Evolutionary conservation across 2,888 invertebrate species (phyloP), one percentile per base, ranked within the genome.

Genomic region (Eristalis tenax): DNA sequence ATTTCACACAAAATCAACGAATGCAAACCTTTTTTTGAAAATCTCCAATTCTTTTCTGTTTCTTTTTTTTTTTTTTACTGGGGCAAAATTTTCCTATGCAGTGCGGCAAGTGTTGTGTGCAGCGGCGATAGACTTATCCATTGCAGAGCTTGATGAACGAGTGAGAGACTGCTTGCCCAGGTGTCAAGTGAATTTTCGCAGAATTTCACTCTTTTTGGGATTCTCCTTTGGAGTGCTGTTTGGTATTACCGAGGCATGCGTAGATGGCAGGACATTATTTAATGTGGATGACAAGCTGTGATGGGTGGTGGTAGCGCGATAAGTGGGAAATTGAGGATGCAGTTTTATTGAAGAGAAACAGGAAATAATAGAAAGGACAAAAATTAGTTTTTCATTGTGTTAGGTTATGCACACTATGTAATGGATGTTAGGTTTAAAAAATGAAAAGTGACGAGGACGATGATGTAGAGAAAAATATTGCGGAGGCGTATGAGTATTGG

Each of bases 61-160:
- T 78, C 4, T 43, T 22, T 74, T 26, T 5, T 22, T 26, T n/a
- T 56, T 18, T 22, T 32, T 32, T 32, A 1, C 10, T 32, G 8
- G 8, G 32, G 10, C 1, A 13, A 38, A 38, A 32, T 13, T 65
- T 66, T 35, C 38, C 73, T 86, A 78, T 78, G 65, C 61, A 82
- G 57, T 65, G 43, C 75, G 83, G 70, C 70, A 68, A 68, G 56
- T 66, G 38, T 43, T 71, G 50, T 43, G 59, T 79, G 66, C 59
- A 75, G 64, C 73, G 71, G 63, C 63, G 71, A 71, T 69, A 57
- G 79, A 87, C 83, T 65, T 83, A 83, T 83, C 87, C 83, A 83
- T 87, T 79, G 83, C 79, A 32, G 75, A 57, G 69, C 74, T 61
- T 74, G 32, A 78, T 69, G 81, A 83, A 87, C 83, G 83, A 87